These are phyloP conservation scores for Gymnoscopelus braueri DNA, from an alignment of 2,797 vertebrate genomes.

Conservation along the genomic window DNA sequence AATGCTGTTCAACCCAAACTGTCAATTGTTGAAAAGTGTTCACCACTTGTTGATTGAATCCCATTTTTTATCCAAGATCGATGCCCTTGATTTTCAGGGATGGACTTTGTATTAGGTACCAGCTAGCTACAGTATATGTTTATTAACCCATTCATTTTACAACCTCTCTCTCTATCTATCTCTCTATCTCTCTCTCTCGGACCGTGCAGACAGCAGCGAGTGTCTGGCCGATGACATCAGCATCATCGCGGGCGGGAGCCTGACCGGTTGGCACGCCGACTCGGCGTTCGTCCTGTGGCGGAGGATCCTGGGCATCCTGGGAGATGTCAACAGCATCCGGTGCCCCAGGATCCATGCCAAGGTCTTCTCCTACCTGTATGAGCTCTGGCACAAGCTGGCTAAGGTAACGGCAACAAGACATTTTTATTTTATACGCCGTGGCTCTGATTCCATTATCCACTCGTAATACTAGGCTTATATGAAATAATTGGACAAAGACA, in stretches of 20 bases:
- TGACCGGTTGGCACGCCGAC: constrained; percentile 95
- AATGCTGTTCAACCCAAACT: background rate
- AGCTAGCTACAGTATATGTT: background rate
- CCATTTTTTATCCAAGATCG: constrained; percentile 5
- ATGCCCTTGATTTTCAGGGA: constrained; percentile 10
- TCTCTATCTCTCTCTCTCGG: constrained; percentile 2
- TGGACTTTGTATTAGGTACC: constrained; percentile 4
- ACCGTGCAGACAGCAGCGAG: constrained; percentile 90
- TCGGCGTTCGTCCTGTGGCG: constrained; percentile 97
- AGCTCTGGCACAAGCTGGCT: constrained; percentile 96
- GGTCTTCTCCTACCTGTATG: constrained; percentile 92
- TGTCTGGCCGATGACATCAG: constrained; percentile 95
- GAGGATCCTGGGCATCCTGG: constrained; percentile 94
- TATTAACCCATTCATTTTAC: background rate
- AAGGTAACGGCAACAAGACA: constrained; percentile 81
- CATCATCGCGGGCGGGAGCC: constrained; percentile 95
- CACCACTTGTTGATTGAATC: constrained; percentile 60
- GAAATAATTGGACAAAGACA: too few species aligned
- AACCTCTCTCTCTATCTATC: constrained; percentile 13
- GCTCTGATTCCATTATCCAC: too few species aligned
- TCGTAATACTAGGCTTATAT: too few species aligned
- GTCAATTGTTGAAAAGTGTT: background rate
- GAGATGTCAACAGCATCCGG: constrained; percentile 94
- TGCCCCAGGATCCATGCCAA: constrained; percentile 94
- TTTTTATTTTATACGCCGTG: too few species aligned